Base-by-base conservation (phyloP, 30 jellyfish, hydroid and myxozoan species). In the Aurelia sp. region DNA sequence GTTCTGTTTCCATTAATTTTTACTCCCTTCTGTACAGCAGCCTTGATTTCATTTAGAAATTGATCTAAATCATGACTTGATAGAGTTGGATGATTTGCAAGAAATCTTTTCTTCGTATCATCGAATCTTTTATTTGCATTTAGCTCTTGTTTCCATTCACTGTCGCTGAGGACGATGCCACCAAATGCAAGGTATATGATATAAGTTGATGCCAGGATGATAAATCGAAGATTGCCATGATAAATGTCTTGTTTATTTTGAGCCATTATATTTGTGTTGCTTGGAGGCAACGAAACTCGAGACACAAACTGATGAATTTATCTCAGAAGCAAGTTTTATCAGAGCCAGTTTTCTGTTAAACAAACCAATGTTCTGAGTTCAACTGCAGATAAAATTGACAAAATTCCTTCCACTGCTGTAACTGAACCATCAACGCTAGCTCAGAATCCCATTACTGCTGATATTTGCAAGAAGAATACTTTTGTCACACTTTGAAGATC, bases 11-110 rank as follows among this genome's bases (percentile, higher is more conserved):
- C 96, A 20, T 73, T 67, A 6, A 87, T 84, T 27, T 73, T 73
- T 11, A 87, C 86, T 71, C 96, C 96, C 21, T 70, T 76, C 30
- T 67, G 69, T 2, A 87, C 90, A 21, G 96, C 90, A 55, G 73
- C 74, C 40, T 78, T 71, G 50, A 87, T 84, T 16, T 41, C 37
- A 21, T 33, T 52, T 21, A 87, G 18, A 53, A 87, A 78, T 13
- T 66, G 75, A 10, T 87, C 96, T 57, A 87, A 20, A 11, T 78
- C 96, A 9, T 57, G 33, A 63, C 81, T 66, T 19, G 77, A 41
- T 53, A 87, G 11, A 1, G 84, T 74, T 33, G 77, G 80, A 41
- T 87, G 89, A 18, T 76, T 23, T 66, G 30, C 74, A 9, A 87
- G 55, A 59, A 87, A 87, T 31, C 71, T 13, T 53, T 59, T 82